Conservation (phyloP, 1,140 invertebrate species). For the Elysia chlorotica region DNA sequence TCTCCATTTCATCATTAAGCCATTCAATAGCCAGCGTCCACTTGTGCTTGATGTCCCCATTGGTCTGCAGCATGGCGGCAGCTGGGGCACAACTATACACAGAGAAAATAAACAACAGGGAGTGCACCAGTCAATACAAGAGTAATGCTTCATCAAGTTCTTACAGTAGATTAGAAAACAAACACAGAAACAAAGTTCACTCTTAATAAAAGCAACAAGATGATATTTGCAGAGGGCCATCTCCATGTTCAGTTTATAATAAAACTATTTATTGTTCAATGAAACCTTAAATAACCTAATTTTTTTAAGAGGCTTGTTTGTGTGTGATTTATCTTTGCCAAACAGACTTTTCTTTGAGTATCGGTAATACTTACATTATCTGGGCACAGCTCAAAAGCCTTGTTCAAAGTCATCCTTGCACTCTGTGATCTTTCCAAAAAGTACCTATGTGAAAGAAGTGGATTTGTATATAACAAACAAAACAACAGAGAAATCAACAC, state of each 20-base stretch:
- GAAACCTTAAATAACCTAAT: background rate
- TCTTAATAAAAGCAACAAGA: background rate
- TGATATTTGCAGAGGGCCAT: background rate
- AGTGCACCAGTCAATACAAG: no score
- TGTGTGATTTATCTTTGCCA: background rate
- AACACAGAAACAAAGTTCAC: background rate
- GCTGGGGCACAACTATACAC: slow-evolving; percentile 71
- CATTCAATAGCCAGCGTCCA: slow-evolving; percentile 89
- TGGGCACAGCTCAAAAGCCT: slow-evolving; percentile 80
- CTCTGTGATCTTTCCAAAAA: slow-evolving; percentile 92
- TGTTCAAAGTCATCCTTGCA: slow-evolving; percentile 85
- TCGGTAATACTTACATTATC: slow-evolving; percentile 70
- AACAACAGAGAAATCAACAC: background rate
- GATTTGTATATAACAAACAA: background rate
- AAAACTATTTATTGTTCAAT: background rate
- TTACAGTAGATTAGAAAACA: no score
- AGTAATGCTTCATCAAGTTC: no score
- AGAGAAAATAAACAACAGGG: no score
- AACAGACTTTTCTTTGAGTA: background rate
- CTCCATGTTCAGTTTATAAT: background rate
- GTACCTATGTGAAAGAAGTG: slow-evolving; percentile 65
- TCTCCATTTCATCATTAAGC: slow-evolving; percentile 92
- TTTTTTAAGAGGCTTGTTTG: background rate
- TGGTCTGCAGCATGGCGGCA: slow-evolving; percentile 78
- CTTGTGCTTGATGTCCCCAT: slow-evolving; percentile 79